phyloP scores from a whole-genome alignment of 2,888 invertebrate species.

The Athetis lepigone region DNA sequence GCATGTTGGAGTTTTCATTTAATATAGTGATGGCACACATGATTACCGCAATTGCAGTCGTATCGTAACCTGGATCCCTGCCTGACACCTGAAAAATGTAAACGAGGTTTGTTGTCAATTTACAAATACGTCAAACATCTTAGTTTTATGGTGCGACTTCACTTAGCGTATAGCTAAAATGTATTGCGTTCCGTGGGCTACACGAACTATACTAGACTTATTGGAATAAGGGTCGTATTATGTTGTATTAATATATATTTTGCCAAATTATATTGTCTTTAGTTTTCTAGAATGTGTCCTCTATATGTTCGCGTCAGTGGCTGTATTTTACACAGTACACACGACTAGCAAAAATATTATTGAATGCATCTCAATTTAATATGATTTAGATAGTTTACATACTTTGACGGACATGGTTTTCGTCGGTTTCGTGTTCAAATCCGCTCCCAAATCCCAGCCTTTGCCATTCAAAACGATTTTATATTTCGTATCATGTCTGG shows the following conservation, averaged over 20 bases:
- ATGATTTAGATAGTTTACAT: conserved; percentile 20
- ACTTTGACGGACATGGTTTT: conserved; percentile 71
- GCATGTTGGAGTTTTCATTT: conserved; percentile 68
- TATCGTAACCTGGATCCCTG: conserved; percentile 69
- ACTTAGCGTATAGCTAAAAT: too few relatives aligned
- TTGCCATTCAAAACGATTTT: conserved; percentile 71
- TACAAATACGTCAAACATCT: background rate
- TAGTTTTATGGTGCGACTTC: background rate
- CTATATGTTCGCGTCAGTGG: too few relatives aligned
- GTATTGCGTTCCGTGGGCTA: too few relatives aligned
- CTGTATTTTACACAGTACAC: too few relatives aligned
- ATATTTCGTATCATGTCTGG: conserved; percentile 68
- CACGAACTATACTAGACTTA: too few relatives aligned
- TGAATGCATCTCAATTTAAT: background rate
- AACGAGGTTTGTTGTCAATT: background rate
- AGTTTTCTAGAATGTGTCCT: too few relatives aligned
- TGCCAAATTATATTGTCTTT: too few relatives aligned
- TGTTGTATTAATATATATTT: too few relatives aligned
- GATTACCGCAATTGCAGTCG: conserved; percentile 67
- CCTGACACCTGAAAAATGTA: conserved; percentile 68
- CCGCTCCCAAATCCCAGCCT: conserved; percentile 65
- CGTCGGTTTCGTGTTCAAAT: conserved; percentile 57
- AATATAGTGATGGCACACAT: conserved; percentile 71
- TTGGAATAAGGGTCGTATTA: too few relatives aligned
- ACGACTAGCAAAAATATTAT: too few relatives aligned